Percentiles rank a stretch among this genome's conserved stretches.
Evolutionary conservation across 2,888 invertebrate genomes (phyloP).

Genomic region (Gasteruption jaculator): DNA sequence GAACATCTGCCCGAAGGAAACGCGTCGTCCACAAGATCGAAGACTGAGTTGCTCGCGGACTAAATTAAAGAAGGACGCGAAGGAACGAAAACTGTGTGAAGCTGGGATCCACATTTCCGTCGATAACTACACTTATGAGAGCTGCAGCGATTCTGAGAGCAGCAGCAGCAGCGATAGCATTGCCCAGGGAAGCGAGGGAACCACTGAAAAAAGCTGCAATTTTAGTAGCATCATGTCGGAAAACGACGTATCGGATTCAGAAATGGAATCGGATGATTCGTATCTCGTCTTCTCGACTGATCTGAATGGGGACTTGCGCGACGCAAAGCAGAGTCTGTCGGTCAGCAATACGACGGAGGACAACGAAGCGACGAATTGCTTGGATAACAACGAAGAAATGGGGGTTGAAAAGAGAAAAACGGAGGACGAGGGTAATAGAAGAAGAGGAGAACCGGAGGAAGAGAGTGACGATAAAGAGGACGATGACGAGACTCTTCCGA

Average conservation of each 20-base stretch:
- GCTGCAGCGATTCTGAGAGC: constrained; percentile 26
- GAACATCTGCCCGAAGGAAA: too few species aligned
- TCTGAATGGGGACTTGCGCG: constrained; percentile 31
- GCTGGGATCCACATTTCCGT: constrained; percentile 22
- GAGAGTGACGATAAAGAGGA: not conserved
- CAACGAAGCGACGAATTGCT: not conserved
- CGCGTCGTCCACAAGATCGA: too few species aligned
- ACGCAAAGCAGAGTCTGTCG: too few species aligned
- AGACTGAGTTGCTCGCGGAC: too few species aligned
- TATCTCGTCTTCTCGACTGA: constrained; percentile 42
- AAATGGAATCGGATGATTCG: too few species aligned
- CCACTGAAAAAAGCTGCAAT: too few species aligned
- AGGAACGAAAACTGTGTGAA: too few species aligned
- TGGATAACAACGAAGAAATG: not conserved
- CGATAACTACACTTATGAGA: constrained; percentile 28
- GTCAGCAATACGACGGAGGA: too few species aligned
- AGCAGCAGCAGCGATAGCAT: constrained; percentile 12
- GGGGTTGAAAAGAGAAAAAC: constrained; percentile 9
- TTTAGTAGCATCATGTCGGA: too few species aligned
- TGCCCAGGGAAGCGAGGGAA: too few species aligned
- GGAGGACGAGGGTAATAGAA: not conserved
- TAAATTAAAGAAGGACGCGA: too few species aligned
- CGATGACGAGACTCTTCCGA: constrained; percentile 6
- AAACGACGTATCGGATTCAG: too few species aligned
- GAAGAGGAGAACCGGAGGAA: not conserved